Evolutionary conservation across 2,888 invertebrate genomes (phyloP).

Genomic region (Hyposoter dolosus): DNA sequence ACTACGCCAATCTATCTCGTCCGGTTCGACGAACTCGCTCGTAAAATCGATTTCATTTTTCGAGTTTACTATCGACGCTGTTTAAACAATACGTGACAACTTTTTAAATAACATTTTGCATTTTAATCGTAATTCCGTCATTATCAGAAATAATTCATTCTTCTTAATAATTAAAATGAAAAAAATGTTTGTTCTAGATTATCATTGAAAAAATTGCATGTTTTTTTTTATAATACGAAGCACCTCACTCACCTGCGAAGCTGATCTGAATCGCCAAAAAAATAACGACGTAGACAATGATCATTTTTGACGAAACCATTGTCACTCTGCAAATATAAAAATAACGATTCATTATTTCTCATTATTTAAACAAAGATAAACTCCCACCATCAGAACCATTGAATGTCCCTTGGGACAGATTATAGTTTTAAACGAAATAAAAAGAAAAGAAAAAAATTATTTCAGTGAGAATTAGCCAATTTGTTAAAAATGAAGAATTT

Average conservation of each 20-base stretch:
- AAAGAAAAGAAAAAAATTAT: too few species aligned
- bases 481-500: too few species aligned
- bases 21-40: slow-evolving; percentile 56
- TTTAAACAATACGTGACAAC: background rate
- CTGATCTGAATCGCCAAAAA: background rate
- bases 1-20: slow-evolving; percentile 64
- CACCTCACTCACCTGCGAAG: slow-evolving; percentile 13
- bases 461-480: background rate
- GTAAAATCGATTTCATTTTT: slow-evolving; percentile 63
- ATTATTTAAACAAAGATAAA: too few species aligned
- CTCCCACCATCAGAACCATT: too few species aligned
- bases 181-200: background rate
- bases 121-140: too few species aligned
- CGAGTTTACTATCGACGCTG: slow-evolving; percentile 65
- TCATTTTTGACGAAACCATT: background rate
- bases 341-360: too few species aligned
- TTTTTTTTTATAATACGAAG: background rate
- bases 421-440: too few species aligned
- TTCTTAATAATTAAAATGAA: background rate
- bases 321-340: background rate
- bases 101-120: background rate
- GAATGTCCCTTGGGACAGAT: too few species aligned
- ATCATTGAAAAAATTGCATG: background rate
- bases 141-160: background rate
- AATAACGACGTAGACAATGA: background rate